Base-by-base conservation (phyloP, 2,113 vertebrate species). In the Eleginops maclovinus region DNA sequence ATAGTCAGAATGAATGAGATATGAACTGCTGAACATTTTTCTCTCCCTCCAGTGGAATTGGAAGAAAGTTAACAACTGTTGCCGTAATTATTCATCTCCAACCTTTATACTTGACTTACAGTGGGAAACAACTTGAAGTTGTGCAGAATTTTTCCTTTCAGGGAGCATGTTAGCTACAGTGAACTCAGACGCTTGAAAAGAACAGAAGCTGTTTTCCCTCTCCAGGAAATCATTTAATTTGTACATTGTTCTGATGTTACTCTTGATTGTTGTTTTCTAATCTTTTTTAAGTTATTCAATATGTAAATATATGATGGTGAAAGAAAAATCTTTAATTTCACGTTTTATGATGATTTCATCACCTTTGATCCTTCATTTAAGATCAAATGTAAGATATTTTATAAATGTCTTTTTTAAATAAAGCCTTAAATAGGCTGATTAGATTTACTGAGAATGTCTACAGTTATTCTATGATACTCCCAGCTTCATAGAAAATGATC, bases 131-230 rank as follows among this genome's bases (percentile, higher is more conserved):
- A 59, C 26, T 49, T 44, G 31, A 51, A 36, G n/a, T 36, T 36
- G 31, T 36, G 31, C 6, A 36, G 5, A 36, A 36, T 36, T 36
- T 36, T 5, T 36, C 31, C 31, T 36, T 36, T 36, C 31, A 36
- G 31, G 31, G 31, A 7, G 43, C 3, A 17, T 67, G 40, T 67
- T 47, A n/a, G 50, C 31, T 36, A 55, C 4, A 19, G 11, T 55
- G 17, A 64, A 44, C 72, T 64, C 51, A 51, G 47, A 82, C 36
- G 36, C 16, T 44, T 4, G 36, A 67, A 40, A 71, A 53, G 60
- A 13, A 59, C 17, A 44, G 40, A 55, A 58, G 16, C n/a, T 19
- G 13, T 54, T n/a, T 26, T 31, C 14, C 13, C n/a, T 69, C 4
- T 24, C 4, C 9, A 28, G 10, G 5, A 21, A n/a, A 61, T 49